Evolutionary conservation across 2,888 invertebrate genomes (phyloP).

Genomic region (Rhodophaea formosa): DNA sequence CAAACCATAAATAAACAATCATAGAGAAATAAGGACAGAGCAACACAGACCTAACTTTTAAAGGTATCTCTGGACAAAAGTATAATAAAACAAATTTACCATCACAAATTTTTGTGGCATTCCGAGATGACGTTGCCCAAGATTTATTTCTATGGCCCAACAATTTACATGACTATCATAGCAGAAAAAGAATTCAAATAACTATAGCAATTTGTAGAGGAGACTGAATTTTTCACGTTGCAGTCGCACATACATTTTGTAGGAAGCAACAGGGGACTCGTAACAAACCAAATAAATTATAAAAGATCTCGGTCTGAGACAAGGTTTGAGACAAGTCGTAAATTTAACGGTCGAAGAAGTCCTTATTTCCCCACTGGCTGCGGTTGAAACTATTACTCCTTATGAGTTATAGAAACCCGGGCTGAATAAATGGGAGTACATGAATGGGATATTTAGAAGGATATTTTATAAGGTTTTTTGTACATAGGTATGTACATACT

Average conservation of each 20-base stretch:
- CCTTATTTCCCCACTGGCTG: slow-evolving; percentile 73
- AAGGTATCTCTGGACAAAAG: neutral
- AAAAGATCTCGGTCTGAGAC: slow-evolving; percentile 70
- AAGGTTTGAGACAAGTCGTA: slow-evolving; percentile 76
- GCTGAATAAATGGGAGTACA: slow-evolving; percentile 5
- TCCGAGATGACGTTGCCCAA: neutral
- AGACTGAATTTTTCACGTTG: slow-evolving; percentile 45
- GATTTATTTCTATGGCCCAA: neutral
- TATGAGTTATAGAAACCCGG: slow-evolving; percentile 60
- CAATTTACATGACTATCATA: slow-evolving; percentile 9
- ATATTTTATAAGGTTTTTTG: neutral
- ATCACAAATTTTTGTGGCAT: neutral
- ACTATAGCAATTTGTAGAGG: slow-evolving; percentile 23
- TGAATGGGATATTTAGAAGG: neutral
- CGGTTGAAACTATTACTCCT: slow-evolving; percentile 67
- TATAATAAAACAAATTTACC: neutral
- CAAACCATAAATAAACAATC: no score
- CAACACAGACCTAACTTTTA: neutral
- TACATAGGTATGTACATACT: no score
- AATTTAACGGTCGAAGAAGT: slow-evolving; percentile 77
- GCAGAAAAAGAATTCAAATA: slow-evolving; percentile 17
- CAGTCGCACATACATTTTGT: slow-evolving; percentile 52
- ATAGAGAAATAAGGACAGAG: no score
- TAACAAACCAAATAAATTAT: slow-evolving; percentile 78
- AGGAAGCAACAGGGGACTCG: slow-evolving; percentile 56